Conservation (phyloP, 2,888 invertebrate species). For the Cantharis rufa region DNA sequence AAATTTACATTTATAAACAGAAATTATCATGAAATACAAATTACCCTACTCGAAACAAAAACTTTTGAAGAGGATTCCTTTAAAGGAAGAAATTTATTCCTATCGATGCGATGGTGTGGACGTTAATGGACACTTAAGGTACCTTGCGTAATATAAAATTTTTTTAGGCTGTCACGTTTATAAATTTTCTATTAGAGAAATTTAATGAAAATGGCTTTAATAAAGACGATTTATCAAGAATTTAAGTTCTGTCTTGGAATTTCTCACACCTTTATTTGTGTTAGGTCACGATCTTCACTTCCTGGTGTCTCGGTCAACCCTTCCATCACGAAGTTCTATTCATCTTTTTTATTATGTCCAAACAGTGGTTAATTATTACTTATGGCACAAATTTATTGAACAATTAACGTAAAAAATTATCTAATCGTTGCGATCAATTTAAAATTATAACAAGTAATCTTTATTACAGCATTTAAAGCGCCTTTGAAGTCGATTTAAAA, state of each 20-base stretch:
- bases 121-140: neutral
- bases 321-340: constrained; percentile 21
- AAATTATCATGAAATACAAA: neutral
- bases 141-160: neutral
- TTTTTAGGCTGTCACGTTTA: neutral
- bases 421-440: neutral
- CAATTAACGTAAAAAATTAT: neutral
- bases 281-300: constrained; percentile 24
- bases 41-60: neutral
- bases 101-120: no score
- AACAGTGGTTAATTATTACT: constrained; percentile 7
- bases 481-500: neutral
- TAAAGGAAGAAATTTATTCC: neutral
- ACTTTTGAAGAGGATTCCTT: neutral
- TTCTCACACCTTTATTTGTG: constrained; percentile 22
- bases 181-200: neutral
- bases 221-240: constrained; percentile 6
- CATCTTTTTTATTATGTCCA: constrained; percentile 9
- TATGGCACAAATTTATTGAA: neutral
- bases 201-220: neutral
- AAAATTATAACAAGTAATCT: neutral
- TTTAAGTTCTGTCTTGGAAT: constrained; percentile 13
- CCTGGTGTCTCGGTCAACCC: constrained; percentile 23
- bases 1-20: neutral
- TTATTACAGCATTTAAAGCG: neutral